Evolutionary conservation across 2,113 vertebrate genomes (phyloP).

Genomic region (Megalops atlanticus): DNA sequence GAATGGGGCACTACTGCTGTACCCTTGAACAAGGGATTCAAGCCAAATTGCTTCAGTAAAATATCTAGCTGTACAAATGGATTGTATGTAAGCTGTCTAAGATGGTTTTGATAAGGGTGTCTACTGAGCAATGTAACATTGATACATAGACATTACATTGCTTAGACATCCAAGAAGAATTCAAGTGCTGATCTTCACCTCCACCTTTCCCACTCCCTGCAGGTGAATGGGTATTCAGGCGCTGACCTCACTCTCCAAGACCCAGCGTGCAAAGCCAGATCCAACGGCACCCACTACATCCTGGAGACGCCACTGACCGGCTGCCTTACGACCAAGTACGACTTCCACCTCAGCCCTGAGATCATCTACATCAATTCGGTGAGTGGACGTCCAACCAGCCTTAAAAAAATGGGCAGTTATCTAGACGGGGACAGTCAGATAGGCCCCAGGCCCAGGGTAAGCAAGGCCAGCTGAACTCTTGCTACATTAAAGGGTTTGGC

Average conservation of each 20-base stretch:
- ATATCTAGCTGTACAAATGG: too few species aligned
- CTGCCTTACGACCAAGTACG: constrained; percentile 74
- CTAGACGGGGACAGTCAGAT: neutral
- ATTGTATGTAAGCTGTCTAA: too few species aligned
- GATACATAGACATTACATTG: too few species aligned
- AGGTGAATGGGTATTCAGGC: constrained; percentile 77
- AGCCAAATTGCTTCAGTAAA: too few species aligned
- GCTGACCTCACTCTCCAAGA: constrained; percentile 86
- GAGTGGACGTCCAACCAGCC: constrained; percentile 59
- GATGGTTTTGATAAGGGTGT: too few species aligned
- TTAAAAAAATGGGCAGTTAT: neutral
- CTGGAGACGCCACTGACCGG: constrained; percentile 80
- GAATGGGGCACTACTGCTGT: too few species aligned
- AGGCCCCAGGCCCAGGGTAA: neutral
- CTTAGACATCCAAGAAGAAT: too few species aligned
- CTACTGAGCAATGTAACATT: too few species aligned
- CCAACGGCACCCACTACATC: constrained; percentile 89
- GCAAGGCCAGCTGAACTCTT: neutral
- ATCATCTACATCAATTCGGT: constrained; percentile 87
- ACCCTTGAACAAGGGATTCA: too few species aligned
- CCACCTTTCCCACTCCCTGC: constrained; percentile 42
- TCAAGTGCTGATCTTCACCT: too few species aligned
- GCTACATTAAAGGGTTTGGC: neutral
- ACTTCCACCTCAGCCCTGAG: constrained; percentile 52
- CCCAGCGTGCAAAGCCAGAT: constrained; percentile 83